Percentiles rank a stretch among this genome's conserved stretches.
These are phyloP conservation scores for Seira sanloemensis DNA, from an alignment of 2,888 invertebrate species.

Conservation along the genomic window DNA sequence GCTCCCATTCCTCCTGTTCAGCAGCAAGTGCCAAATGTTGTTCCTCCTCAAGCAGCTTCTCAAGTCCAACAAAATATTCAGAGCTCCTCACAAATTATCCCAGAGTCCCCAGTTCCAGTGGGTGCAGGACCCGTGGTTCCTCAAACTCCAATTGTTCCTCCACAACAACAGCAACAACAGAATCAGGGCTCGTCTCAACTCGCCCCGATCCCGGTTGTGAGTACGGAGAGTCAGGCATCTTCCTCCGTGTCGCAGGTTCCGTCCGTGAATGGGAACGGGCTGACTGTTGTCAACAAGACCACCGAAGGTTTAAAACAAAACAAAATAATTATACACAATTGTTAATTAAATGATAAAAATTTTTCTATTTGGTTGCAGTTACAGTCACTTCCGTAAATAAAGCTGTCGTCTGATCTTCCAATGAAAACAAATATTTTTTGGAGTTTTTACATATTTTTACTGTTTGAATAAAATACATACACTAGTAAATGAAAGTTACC, in stretches of 20 bases:
- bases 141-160: no score
- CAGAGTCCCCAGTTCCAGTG: no score
- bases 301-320: background rate
- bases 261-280: background rate
- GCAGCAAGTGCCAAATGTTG: background rate
- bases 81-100: no score
- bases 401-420: no score
- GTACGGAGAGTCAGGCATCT: background rate
- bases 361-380: background rate
- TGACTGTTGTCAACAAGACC: background rate
- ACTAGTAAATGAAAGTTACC: no score
- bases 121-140: no score
- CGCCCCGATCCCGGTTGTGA: background rate
- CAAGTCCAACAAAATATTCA: no score
- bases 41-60: no score
- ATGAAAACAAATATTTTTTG: no score
- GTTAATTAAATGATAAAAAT: background rate
- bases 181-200: background rate
- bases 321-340: background rate
- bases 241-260: background rate
- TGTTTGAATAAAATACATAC: no score
- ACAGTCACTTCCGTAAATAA: background rate
- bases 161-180: no score
- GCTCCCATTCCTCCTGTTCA: background rate
- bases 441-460: no score